Percentiles rank a stretch among this genome's conserved stretches.
phyloP scores from a whole-genome alignment of 1,140 invertebrate species.

The Brachionus angularis region DNA sequence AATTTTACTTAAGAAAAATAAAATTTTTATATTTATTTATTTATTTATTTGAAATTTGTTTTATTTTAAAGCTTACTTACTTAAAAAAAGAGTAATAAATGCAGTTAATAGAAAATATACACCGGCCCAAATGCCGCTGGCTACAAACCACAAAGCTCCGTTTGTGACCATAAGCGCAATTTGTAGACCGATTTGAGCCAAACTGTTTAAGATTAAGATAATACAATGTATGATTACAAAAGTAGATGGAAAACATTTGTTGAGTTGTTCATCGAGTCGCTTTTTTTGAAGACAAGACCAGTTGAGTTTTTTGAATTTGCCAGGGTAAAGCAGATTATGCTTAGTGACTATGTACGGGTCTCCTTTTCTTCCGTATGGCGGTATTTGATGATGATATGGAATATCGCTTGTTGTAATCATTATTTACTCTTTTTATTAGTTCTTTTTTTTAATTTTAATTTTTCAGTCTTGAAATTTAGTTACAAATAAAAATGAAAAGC shows the following conservation, averaged over 20 bases:
- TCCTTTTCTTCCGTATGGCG: background rate
- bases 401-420: background rate
- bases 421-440: too few relatives aligned
- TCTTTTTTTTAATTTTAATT: too few relatives aligned
- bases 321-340: background rate
- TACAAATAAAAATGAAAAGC: too few relatives aligned
- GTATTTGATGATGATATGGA: conserved; percentile 12
- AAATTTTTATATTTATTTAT: background rate
- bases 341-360: background rate
- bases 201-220: background rate
- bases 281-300: background rate
- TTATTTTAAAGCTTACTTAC: too few relatives aligned
- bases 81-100: background rate
- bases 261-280: background rate
- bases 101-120: background rate
- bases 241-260: background rate
- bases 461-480: too few relatives aligned
- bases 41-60: background rate
- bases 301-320: background rate
- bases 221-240: background rate
- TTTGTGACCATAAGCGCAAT: background rate
- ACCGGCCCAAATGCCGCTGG: background rate
- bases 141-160: background rate
- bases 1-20: background rate
- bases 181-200: background rate